Conservation (phyloP, 2,888 invertebrate genomes). For the Abscondita cerata region DNA sequence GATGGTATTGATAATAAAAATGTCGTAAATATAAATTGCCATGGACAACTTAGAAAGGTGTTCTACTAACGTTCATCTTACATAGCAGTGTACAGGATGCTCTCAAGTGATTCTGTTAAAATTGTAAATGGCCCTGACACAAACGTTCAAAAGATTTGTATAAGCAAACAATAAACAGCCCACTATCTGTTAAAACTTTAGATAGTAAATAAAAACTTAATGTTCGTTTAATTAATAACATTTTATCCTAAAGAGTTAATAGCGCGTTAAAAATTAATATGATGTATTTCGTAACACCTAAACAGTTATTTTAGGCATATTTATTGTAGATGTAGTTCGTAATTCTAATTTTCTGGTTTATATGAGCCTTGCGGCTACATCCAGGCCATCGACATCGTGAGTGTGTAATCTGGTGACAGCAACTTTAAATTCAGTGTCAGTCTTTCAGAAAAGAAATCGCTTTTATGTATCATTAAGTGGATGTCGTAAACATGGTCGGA, state of each 20-base stretch:
- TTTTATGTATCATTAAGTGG: conserved; percentile 36
- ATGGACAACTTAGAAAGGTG: conserved; percentile 11
- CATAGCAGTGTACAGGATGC: neutral
- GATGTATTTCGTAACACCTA: conserved; percentile 14
- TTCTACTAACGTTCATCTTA: conserved; percentile 4
- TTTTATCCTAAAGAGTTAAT: conserved; percentile 9
- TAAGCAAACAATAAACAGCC: conserved; percentile 11
- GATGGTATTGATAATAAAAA: conserved; percentile 17
- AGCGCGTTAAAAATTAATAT: conserved; percentile 14
- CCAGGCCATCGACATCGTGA: conserved; percentile 33
- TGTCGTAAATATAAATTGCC: conserved; percentile 25
- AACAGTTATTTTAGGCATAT: conserved; percentile 17
- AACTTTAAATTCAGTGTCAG: conserved; percentile 35
- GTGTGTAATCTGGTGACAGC: conserved; percentile 35
- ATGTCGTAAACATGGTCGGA: conserved; percentile 34
- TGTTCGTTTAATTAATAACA: conserved; percentile 10
- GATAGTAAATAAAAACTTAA: conserved; percentile 7
- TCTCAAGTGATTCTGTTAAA: neutral
- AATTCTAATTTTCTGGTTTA: conserved; percentile 22
- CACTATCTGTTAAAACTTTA: conserved; percentile 6
- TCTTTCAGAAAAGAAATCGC: conserved; percentile 34
- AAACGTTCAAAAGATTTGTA: conserved; percentile 2
- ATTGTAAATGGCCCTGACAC: neutral
- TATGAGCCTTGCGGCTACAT: conserved; percentile 20
- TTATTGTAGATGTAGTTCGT: conserved; percentile 13